Evolutionary conservation across 2,113 vertebrate species (phyloP).

Genomic region (Thymallus thymallus): DNA sequence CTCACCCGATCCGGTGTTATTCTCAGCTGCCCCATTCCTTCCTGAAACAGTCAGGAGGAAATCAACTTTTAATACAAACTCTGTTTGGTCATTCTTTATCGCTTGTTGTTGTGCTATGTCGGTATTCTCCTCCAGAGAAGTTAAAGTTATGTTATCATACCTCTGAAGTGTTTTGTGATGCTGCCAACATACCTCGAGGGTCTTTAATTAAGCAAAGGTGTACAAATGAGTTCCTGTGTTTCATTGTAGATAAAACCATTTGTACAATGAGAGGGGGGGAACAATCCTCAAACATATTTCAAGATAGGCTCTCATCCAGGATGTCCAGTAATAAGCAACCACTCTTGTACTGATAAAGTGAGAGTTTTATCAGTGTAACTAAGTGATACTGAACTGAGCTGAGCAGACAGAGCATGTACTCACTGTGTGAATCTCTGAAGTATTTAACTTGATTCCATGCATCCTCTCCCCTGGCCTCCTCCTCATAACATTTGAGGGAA

Average conservation of each 20-base stretch:
- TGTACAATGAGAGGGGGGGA: neutral
- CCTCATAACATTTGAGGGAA: no score
- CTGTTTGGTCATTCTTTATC: neutral
- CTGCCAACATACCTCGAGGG: neutral
- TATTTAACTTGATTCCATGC: no score
- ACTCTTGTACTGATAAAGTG: no score
- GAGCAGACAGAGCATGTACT: no score
- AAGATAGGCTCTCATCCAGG: no score
- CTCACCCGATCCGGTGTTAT: neutral
- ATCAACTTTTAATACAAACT: neutral
- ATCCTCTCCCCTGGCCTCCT: no score
- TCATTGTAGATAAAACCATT: neutral
- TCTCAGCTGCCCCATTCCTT: neutral
- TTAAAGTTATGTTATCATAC: neutral
- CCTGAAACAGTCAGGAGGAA: neutral
- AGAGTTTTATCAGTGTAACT: no score
- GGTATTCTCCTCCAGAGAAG: neutral
- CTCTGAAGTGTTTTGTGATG: neutral
- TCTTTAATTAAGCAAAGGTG: neutral
- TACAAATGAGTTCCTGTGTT: neutral
- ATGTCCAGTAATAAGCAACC: no score
- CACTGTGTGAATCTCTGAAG: no score
- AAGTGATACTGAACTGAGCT: no score
- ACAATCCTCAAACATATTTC: no score
- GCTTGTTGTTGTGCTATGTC: neutral